Conservation (phyloP, 2,797 vertebrate species). For the Cygnus olor region DNA sequence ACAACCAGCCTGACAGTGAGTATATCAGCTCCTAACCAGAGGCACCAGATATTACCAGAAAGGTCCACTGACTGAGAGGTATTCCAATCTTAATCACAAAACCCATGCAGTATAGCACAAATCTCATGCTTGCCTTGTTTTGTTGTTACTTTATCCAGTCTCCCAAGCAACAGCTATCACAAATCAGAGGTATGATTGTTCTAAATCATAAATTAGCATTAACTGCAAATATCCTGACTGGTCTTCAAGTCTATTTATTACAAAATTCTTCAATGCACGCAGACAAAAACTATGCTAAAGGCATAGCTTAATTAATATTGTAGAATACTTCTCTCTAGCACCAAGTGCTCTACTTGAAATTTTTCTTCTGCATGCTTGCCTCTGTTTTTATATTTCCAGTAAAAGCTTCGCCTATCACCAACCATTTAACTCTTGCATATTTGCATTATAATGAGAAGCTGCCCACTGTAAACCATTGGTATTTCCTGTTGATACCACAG, state of each 20-base stretch:
- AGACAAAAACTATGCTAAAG: neutral
- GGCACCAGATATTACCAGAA: neutral
- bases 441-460: neutral
- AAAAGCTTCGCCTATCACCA: neutral
- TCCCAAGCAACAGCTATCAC: neutral
- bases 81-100: neutral
- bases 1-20: neutral
- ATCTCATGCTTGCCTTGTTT: neutral
- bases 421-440: neutral
- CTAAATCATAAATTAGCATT: constrained; percentile 7
- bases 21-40: neutral
- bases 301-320: neutral
- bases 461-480: neutral
- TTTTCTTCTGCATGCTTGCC: neutral
- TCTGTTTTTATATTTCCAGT: neutral
- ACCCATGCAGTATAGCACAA: neutral
- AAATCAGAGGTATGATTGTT: neutral
- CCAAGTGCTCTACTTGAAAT: neutral
- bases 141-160: neutral
- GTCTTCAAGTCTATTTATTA: neutral
- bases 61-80: neutral
- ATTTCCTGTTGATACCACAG: neutral
- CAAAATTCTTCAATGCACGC: neutral
- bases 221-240: neutral
- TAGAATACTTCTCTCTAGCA: neutral